Percentiles rank a stretch among this genome's conserved stretches.
phyloP scores from a whole-genome alignment of 2,888 invertebrate genomes.

The Chorisops tibialis region DNA sequence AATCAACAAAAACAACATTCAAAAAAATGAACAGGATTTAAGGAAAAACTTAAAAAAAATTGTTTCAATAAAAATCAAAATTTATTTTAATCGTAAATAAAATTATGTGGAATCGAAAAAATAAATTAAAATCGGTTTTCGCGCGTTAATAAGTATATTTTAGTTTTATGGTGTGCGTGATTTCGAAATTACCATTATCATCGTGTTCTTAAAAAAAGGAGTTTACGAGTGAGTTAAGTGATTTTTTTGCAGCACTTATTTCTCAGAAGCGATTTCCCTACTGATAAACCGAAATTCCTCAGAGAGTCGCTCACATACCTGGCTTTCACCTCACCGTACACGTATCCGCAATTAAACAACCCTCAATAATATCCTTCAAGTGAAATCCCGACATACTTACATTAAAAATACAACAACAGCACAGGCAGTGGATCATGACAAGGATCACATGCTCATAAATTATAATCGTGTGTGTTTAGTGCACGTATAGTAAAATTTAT shows the following conservation, averaged over 20 bases:
- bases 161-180: neutral
- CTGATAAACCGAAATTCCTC: neutral
- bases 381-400: too few species aligned
- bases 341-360: too few species aligned
- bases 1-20: slow-evolving; percentile 12
- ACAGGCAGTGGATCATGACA: neutral
- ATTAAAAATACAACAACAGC: neutral
- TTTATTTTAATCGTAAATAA: neutral
- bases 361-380: too few species aligned
- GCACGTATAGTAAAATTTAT: neutral
- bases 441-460: slow-evolving; percentile 17
- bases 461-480: slow-evolving; percentile 25
- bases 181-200: neutral
- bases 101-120: neutral
- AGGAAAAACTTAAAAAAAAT: neutral
- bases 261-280: neutral
- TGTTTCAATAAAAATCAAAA: slow-evolving; percentile 10
- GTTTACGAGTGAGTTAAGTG: too few species aligned
- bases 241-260: neutral
- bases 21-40: neutral
- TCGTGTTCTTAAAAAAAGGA: neutral
- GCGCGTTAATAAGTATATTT: neutral
- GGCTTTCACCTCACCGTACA: too few species aligned
- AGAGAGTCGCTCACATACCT: too few species aligned
- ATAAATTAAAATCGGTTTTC: neutral